Evolutionary conservation across 1,140 invertebrate genomes (phyloP).

Genomic region (Theocolax elegans): DNA sequence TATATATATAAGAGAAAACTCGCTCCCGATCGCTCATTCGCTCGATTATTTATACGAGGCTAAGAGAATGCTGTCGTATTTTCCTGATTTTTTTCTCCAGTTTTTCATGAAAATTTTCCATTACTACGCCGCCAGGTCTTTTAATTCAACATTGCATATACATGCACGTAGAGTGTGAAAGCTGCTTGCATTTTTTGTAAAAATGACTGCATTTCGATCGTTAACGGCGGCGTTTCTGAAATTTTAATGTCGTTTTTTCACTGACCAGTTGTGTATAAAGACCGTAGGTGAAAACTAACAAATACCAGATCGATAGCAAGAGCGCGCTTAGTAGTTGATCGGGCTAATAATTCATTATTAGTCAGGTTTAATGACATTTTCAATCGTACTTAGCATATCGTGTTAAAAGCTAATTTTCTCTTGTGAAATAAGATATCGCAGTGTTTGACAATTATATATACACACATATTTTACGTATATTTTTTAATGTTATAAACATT

Average conservation of each 20-base stretch:
- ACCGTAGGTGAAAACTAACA: neutral
- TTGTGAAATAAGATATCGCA: no score
- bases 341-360: constrained; percentile 15
- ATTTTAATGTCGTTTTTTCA: neutral
- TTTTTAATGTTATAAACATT: no score
- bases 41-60: constrained; percentile 42
- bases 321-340: neutral
- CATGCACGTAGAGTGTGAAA: neutral
- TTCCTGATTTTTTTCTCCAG: no score
- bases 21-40: neutral
- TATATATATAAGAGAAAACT: constrained; percentile 6
- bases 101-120: neutral
- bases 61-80: constrained; percentile 29
- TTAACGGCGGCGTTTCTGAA: constrained; percentile 9
- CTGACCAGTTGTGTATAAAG: neutral
- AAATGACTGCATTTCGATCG: constrained; percentile 10
- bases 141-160: neutral
- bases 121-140: neutral
- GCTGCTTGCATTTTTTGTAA: neutral
- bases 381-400: neutral
- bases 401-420: no score
- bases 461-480: no score
- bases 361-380: neutral
- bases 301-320: neutral
- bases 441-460: no score